phyloP scores from a whole-genome alignment of 1,140 invertebrate genomes.

The Branchinecta lindahli region DNA sequence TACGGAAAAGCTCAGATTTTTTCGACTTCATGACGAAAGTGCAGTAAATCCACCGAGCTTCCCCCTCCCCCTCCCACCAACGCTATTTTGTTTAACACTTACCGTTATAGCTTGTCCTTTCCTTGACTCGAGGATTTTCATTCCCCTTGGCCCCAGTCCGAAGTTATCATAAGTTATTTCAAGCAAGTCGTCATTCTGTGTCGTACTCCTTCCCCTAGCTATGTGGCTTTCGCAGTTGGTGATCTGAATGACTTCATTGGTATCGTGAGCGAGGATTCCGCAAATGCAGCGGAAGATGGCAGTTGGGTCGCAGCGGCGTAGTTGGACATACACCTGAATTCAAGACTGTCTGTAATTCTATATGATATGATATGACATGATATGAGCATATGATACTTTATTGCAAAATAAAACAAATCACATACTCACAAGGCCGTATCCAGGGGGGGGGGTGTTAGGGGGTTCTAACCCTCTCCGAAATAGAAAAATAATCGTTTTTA shows the following conservation, averaged over 20 bases:
- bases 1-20: too few relatives aligned
- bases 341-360: too few relatives aligned
- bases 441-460: too few relatives aligned
- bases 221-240: background rate
- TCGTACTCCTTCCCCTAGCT: background rate
- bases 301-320: slow-evolving; percentile 3
- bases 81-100: background rate
- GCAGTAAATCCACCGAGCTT: too few relatives aligned
- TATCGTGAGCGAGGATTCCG: background rate
- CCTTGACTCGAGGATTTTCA: background rate
- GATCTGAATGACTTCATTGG: background rate
- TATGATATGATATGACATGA: too few relatives aligned
- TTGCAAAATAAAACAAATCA: too few relatives aligned
- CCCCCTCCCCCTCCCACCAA: too few relatives aligned
- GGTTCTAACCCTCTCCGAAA: too few relatives aligned
- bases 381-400: too few relatives aligned
- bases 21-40: too few relatives aligned
- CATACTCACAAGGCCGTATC: too few relatives aligned
- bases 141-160: background rate
- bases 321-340: background rate
- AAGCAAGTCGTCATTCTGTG: background rate
- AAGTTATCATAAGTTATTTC: background rate
- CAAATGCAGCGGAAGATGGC: background rate
- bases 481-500: too few relatives aligned
- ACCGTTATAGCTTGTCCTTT: background rate